Evolutionary conservation across 2,797 vertebrate species (phyloP).

Genomic region (Triplophysa bombifrons): DNA sequence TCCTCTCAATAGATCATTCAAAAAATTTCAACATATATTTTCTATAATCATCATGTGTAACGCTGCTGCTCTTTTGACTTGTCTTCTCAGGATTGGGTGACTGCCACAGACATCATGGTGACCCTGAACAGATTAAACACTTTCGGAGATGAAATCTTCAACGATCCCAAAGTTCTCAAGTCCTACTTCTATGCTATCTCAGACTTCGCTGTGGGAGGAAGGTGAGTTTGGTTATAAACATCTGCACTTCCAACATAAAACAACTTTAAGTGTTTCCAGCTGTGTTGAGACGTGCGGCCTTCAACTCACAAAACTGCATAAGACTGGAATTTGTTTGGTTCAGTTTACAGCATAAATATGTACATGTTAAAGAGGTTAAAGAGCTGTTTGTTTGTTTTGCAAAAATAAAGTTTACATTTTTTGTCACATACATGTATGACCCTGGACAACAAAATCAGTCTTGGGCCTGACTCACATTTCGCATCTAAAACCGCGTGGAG

Average conservation of each 20-base stretch:
- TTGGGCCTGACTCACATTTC: too few species aligned
- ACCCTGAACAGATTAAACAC: conserved; percentile 97
- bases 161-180: conserved; percentile 97
- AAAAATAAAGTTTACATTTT: too few species aligned
- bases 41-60: background rate
- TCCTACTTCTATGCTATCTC: conserved; percentile 99
- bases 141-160: conserved; percentile 97
- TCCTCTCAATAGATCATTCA: too few species aligned
- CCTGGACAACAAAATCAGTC: too few species aligned
- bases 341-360: background rate
- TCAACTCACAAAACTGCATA: background rate
- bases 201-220: conserved; percentile 96
- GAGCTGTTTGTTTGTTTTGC: too few species aligned
- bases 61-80: conserved; percentile 26
- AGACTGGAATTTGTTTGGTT: background rate
- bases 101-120: conserved; percentile 94
- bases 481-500: too few species aligned
- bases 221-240: conserved; percentile 74
- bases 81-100: conserved; percentile 91
- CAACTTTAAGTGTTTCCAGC: conserved; percentile 6
- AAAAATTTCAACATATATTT: background rate
- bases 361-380: background rate
- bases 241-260: background rate
- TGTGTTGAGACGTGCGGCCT: background rate
- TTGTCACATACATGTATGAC: too few species aligned